These are phyloP conservation scores for Pardalotus punctatus DNA, from an alignment of 2,113 vertebrate species.

Conservation along the genomic window DNA sequence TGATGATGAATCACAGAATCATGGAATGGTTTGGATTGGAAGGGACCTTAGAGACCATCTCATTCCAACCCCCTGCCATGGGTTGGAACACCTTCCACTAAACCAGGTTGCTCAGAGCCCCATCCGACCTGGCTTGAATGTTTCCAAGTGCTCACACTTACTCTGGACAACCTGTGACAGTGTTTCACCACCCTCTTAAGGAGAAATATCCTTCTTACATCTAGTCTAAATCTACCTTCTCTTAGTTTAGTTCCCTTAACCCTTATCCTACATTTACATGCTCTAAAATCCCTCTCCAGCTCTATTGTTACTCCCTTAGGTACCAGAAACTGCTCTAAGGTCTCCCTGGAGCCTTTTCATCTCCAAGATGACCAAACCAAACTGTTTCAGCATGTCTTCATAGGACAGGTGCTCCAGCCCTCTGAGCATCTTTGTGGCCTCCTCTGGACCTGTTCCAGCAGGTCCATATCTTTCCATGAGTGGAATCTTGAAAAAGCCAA, in stretches of 20 bases:
- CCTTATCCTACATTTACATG: not conserved
- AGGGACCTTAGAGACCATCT: not conserved
- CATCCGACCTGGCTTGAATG: not conserved
- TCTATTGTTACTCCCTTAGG: not conserved
- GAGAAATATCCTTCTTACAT: not conserved
- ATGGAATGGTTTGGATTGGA: not conserved
- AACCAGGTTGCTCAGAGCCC: not conserved
- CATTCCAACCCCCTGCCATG: not conserved
- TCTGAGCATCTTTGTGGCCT: not conserved
- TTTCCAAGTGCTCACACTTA: not conserved
- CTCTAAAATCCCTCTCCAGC: not conserved
- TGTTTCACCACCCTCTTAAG: not conserved
- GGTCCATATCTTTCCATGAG: not conserved
- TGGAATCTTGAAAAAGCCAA: not conserved
- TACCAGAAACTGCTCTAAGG: not conserved
- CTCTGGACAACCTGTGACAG: not conserved
- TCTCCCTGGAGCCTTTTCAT: not conserved
- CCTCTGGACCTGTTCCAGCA: accelerated
- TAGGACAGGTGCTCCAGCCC: not conserved
- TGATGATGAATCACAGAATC: not conserved
- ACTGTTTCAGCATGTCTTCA: not conserved
- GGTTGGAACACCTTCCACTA: not conserved
- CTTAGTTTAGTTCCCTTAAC: not conserved
- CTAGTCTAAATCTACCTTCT: not conserved
- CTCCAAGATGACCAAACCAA: not conserved